Evolutionary conservation across 2,888 invertebrate genomes (phyloP).

Genomic region (Dysmachus trigonus): DNA sequence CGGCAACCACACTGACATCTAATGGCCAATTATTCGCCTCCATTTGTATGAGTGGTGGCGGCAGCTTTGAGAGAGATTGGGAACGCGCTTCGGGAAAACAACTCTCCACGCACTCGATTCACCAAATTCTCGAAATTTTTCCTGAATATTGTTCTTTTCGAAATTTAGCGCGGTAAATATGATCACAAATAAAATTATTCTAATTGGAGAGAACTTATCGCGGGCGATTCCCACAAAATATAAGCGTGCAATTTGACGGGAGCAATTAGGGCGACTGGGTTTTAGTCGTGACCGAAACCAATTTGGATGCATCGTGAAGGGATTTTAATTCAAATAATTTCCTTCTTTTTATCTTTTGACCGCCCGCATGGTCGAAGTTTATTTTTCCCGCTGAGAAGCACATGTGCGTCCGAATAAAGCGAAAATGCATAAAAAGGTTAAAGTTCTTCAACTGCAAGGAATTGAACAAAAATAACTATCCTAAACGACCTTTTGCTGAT

Average conservation of each 20-base stretch:
- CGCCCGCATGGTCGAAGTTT: background rate
- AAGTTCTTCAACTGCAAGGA: too few relatives aligned
- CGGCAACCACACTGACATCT: constrained; percentile 52
- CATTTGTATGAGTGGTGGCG: background rate
- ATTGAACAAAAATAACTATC: too few relatives aligned
- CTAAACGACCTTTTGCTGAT: too few relatives aligned
- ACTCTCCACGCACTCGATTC: background rate
- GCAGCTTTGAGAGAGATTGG: background rate
- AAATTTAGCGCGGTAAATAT: background rate
- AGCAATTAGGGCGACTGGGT: background rate
- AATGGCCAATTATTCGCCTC: constrained; percentile 41
- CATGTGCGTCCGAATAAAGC: background rate
- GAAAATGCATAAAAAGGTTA: background rate
- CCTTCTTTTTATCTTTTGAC: background rate
- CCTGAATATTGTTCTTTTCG: background rate
- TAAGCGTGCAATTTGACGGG: background rate
- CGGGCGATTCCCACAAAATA: background rate
- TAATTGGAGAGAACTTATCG: background rate
- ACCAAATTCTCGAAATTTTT: background rate
- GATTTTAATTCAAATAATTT: background rate
- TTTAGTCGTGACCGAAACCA: background rate
- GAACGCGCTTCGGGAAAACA: background rate
- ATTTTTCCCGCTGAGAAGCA: background rate
- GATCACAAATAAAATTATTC: background rate
- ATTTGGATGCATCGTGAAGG: background rate